phyloP scores from a whole-genome alignment of 2,888 invertebrate species.

The Hyposoter didymator region DNA sequence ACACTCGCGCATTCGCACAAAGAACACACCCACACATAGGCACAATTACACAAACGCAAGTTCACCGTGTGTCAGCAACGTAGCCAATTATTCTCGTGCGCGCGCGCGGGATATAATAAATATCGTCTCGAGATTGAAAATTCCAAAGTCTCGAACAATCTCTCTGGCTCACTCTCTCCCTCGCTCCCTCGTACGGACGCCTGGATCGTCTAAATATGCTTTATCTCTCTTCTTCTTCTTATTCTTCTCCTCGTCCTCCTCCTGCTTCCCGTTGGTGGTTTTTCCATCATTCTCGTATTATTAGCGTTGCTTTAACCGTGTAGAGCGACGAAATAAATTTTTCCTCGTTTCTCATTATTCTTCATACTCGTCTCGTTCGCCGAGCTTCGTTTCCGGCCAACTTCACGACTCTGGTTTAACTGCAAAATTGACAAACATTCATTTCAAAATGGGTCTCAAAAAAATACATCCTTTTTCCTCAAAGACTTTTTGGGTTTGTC shows the following conservation, averaged over 20 bases:
- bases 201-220: slow-evolving; percentile 1
- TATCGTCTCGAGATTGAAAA: slow-evolving; percentile 34
- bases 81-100: slow-evolving; percentile 40
- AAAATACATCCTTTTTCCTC: neutral
- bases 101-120: slow-evolving; percentile 23
- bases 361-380: slow-evolving; percentile 57
- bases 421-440: slow-evolving; percentile 72
- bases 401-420: slow-evolving; percentile 82
- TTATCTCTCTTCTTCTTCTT: slow-evolving; percentile 18
- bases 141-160: slow-evolving; percentile 30
- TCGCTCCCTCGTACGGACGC: neutral
- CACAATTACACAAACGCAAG: slow-evolving; percentile 22
- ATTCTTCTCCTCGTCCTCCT: neutral
- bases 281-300: slow-evolving; percentile 68
- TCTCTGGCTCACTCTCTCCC: slow-evolving; percentile 38
- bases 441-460: neutral
- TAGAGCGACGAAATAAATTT: slow-evolving; percentile 82
- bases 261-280: no score
- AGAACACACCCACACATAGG: neutral
- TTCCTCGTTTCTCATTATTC: slow-evolving; percentile 51
- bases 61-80: slow-evolving; percentile 37
- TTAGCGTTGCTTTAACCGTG: slow-evolving; percentile 82
- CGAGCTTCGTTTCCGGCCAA: slow-evolving; percentile 68
- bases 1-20: slow-evolving; percentile 12
- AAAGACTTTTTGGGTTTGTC: neutral